phyloP scores from a whole-genome alignment of 2,888 invertebrate species.

The Hydrotaea diabolus region DNA sequence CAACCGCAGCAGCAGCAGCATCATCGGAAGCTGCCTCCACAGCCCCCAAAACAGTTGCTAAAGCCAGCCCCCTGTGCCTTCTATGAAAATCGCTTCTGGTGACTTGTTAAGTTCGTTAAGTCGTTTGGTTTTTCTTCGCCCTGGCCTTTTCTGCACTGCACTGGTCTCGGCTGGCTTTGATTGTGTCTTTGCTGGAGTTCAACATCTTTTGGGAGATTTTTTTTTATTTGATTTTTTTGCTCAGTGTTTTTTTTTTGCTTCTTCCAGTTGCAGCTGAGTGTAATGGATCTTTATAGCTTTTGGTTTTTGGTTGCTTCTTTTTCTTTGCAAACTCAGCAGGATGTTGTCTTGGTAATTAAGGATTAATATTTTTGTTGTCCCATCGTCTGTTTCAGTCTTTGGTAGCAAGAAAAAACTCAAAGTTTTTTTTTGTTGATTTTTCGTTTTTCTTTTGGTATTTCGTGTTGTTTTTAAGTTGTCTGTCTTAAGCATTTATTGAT shows the following conservation, averaged over 20 bases:
- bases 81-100: slow-evolving; percentile 65
- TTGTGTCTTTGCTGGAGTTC: slow-evolving; percentile 21
- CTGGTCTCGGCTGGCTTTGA: neutral
- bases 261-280: slow-evolving; percentile 3
- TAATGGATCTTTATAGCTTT: slow-evolving; percentile 56
- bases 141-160: slow-evolving; percentile 1
- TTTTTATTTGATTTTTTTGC: neutral
- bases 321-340: slow-evolving; percentile 74
- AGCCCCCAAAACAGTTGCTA: neutral
- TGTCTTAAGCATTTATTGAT: slow-evolving; percentile 59
- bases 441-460: slow-evolving; percentile 18
- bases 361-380: slow-evolving; percentile 74
- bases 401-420: neutral
- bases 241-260: neutral
- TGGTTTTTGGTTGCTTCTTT: slow-evolving; percentile 2
- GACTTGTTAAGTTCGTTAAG: slow-evolving; percentile 78
- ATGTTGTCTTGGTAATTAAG: slow-evolving; percentile 79
- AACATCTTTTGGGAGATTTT: neutral
- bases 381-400: slow-evolving; percentile 37
- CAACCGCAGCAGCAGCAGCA: slow-evolving; percentile 1
- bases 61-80: slow-evolving; percentile 47
- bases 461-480: neutral
- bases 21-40: too few relatives aligned
- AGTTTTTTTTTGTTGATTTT: slow-evolving; percentile 33
- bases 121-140: slow-evolving; percentile 41